Percentiles rank a stretch among this genome's conserved stretches.
Evolutionary conservation across 2,113 vertebrate species (phyloP).

Genomic region (Callopanchax toddi): DNA sequence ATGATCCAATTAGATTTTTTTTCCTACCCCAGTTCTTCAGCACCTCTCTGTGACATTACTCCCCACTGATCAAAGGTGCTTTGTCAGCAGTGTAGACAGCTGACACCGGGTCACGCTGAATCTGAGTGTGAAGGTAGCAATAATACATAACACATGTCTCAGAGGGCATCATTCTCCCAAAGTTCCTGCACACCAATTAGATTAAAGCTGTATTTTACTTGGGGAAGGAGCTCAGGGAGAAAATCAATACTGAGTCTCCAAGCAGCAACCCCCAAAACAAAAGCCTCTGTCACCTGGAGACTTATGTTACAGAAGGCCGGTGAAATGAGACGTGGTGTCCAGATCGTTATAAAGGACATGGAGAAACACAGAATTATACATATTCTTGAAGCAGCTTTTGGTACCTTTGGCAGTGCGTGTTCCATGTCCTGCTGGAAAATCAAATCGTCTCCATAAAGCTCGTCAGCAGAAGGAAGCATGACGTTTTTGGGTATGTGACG

Average conservation of each 20-base stretch:
- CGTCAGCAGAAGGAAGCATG: no score
- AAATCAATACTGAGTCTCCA: slow-evolving; percentile 71
- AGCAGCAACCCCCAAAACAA: slow-evolving; percentile 61
- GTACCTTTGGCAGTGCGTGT: no score
- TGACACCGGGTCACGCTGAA: slow-evolving; percentile 60
- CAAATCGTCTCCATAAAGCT: no score
- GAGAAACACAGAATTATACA: no score
- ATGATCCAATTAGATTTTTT: slow-evolving; percentile 7
- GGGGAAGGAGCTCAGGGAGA: slow-evolving; percentile 53
- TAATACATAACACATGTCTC: slow-evolving; percentile 68
- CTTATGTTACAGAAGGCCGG: slow-evolving; percentile 37
- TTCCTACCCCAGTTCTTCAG: slow-evolving; percentile 1
- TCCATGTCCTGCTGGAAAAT: no score
- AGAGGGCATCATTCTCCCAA: slow-evolving; percentile 51
- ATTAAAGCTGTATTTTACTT: slow-evolving; percentile 76
- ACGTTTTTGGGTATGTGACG: no score
- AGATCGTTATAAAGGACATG: slow-evolving; percentile 17
- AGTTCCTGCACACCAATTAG: slow-evolving; percentile 68
- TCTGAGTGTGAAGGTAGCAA: slow-evolving; percentile 60
- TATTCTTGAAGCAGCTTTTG: no score
- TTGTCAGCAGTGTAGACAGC: slow-evolving; percentile 61
- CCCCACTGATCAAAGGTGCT: slow-evolving; percentile 52
- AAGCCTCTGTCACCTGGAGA: slow-evolving; percentile 54
- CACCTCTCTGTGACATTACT: slow-evolving; percentile 23
- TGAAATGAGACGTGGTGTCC: slow-evolving; percentile 40